Evolutionary conservation across 2,888 invertebrate genomes (phyloP).

Genomic region (Meiosimyza platycephala): DNA sequence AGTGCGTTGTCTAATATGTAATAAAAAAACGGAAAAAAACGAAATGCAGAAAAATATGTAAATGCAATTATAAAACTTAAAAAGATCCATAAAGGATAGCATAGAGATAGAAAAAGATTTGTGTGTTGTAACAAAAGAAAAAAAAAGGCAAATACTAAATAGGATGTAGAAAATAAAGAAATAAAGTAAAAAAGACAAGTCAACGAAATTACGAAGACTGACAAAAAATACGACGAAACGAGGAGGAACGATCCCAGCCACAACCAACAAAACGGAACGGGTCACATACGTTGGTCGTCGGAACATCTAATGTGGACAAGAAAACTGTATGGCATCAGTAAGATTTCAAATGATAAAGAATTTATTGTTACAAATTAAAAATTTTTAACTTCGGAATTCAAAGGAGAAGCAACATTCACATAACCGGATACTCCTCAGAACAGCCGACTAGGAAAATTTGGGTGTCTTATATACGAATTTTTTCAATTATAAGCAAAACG

Average conservation of each 20-base stretch:
- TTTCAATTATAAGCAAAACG: no score
- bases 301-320: not conserved
- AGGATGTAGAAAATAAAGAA: slow-evolving; percentile 18
- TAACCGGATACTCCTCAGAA: no score
- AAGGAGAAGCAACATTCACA: no score
- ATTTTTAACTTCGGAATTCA: no score
- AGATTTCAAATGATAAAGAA: no score
- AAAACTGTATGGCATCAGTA: no score
- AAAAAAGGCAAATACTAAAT: slow-evolving; percentile 26
- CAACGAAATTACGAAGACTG: slow-evolving; percentile 15
- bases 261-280: slow-evolving; percentile 15
- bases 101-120: slow-evolving; percentile 22
- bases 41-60: slow-evolving; percentile 13
- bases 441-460: no score
- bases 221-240: slow-evolving; percentile 10
- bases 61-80: not conserved
- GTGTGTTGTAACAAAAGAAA: slow-evolving; percentile 29
- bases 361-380: no score
- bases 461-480: no score
- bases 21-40: not conserved
- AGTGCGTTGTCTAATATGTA: slow-evolving; percentile 3
- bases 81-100: slow-evolving; percentile 18
- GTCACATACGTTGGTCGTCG: slow-evolving; percentile 8
- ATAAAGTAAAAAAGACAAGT: slow-evolving; percentile 20
- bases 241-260: slow-evolving; percentile 10